Evolutionary conservation across 2,113 vertebrate genomes (phyloP).

Genomic region (Varanus salvator): DNA sequence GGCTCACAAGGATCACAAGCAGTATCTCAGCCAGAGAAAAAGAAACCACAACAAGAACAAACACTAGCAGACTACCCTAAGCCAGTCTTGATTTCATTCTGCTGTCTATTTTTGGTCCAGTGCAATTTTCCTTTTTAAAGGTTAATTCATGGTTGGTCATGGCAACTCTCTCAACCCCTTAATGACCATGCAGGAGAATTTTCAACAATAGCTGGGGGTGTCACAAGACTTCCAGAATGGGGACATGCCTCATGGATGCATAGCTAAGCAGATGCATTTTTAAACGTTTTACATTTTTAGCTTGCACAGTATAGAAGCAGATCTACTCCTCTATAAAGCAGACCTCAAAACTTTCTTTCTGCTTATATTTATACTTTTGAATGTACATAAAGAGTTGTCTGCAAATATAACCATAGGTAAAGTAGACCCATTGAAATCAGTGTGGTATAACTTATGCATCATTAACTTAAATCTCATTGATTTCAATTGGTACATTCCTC

Average conservation of each 20-base stretch:
- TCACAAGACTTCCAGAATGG: neutral
- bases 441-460: too few species aligned
- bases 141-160: neutral
- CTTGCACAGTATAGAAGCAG: neutral
- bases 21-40: neutral
- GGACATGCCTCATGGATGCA: neutral
- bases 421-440: too few species aligned
- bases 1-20: neutral
- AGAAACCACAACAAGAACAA: neutral
- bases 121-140: neutral
- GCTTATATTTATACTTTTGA: neutral
- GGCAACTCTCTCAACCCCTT: neutral
- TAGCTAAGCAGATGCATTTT: neutral
- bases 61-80: neutral
- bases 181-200: neutral
- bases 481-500: too few species aligned
- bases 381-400: too few species aligned
- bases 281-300: neutral
- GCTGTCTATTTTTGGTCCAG: neutral
- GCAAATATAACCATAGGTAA: too few species aligned
- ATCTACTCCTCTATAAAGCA: neutral
- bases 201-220: neutral
- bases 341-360: neutral
- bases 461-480: too few species aligned
- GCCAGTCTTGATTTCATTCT: neutral